Evolutionary conservation across 2,113 vertebrate species (phyloP).

Genomic region (Petrocephalus microphthalmus): DNA sequence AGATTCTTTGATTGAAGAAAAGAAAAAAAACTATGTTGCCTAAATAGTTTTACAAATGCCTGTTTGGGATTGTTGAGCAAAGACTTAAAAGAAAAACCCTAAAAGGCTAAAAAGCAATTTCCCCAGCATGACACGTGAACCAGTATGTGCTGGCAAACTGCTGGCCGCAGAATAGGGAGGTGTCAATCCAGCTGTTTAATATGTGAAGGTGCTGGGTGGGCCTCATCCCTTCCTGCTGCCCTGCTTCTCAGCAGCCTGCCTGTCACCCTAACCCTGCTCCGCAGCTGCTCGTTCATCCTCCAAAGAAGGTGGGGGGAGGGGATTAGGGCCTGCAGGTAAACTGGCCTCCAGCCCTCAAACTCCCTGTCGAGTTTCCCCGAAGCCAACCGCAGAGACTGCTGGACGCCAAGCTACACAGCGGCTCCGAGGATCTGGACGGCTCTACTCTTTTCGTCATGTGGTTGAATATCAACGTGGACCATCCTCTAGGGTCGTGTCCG

Average conservation of each 20-base stretch:
- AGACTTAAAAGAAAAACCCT: not conserved
- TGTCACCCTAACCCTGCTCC: not conserved
- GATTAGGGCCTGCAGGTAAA: not conserved
- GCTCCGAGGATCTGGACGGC: not conserved
- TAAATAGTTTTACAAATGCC: not conserved
- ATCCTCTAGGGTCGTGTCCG: not conserved
- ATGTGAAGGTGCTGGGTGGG: slow-evolving; percentile 54
- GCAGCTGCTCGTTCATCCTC: not conserved
- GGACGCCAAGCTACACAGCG: not conserved
- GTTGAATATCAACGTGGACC: not conserved
- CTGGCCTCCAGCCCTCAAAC: not conserved
- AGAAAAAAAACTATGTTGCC: not conserved
- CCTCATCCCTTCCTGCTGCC: not conserved
- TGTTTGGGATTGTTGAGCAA: not conserved
- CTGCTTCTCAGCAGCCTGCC: not conserved
- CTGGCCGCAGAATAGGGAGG: slow-evolving; percentile 49
- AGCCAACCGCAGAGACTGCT: not conserved
- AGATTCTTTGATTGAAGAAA: not conserved
- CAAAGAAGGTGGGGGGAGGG: not conserved
- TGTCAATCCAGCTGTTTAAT: slow-evolving; percentile 72
- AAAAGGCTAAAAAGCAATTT: slow-evolving; percentile 57
- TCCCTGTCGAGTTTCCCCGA: not conserved
- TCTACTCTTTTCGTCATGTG: not conserved
- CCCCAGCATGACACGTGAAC: slow-evolving; percentile 61
- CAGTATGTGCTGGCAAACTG: slow-evolving; percentile 56